Percentiles rank a stretch among this genome's conserved stretches.
phyloP scores from a whole-genome alignment of 30 jellyfish, hydroid and myxozoan species.

The Chrysaora quinquecirrha region DNA sequence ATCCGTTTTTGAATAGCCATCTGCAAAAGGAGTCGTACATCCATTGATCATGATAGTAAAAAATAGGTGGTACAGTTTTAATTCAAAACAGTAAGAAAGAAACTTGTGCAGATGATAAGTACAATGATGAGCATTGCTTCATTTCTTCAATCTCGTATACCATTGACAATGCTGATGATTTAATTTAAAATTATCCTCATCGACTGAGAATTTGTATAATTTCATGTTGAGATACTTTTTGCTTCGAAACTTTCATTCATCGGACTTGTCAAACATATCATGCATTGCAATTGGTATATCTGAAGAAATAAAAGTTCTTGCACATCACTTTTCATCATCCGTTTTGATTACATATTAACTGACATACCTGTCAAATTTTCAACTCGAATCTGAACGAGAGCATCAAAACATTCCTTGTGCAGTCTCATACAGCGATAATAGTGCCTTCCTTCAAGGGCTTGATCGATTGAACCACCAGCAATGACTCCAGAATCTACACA shows the following conservation, averaged over 20 bases:
- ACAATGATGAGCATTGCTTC: too few species aligned
- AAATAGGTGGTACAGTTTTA: too few species aligned
- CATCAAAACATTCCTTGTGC: slow-evolving; percentile 25
- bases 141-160: too few species aligned
- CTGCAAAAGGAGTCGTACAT: background rate
- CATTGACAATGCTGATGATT: too few species aligned
- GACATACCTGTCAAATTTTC: slow-evolving; percentile 6
- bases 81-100: too few species aligned
- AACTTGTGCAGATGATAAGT: too few species aligned
- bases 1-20: background rate
- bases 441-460: slow-evolving; percentile 38
- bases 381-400: slow-evolving; percentile 12
- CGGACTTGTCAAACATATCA: background rate
- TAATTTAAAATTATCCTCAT: background rate
- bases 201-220: background rate
- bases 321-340: too few species aligned
- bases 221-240: background rate
- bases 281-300: background rate
- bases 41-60: too few species aligned
- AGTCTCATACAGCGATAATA: background rate
- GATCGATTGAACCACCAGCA: slow-evolving; percentile 25
- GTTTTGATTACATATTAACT: background rate
- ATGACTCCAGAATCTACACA: slow-evolving; percentile 1
- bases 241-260: background rate
- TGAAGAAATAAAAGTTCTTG: background rate